These are phyloP conservation scores for Trididemnum clinides DNA, from an alignment of 23 tunicate genomes.

Conservation along the genomic window DNA sequence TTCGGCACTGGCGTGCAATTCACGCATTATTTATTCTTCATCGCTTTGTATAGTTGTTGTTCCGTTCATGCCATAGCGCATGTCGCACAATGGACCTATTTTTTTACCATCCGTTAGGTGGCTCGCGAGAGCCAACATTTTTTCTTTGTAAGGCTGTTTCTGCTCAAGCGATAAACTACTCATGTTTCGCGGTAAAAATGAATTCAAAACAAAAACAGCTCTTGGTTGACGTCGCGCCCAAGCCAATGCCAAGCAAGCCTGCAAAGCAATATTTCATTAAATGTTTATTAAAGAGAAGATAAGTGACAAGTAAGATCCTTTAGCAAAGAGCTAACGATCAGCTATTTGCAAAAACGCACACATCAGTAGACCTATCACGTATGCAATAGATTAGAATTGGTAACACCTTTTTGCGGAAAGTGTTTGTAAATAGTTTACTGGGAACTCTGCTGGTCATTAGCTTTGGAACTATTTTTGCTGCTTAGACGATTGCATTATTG, in stretches of 20 bases:
- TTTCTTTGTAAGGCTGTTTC: constrained; percentile 80
- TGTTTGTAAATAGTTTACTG: too few relatives aligned
- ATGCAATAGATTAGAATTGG: too few relatives aligned
- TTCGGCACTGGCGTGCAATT: too few relatives aligned
- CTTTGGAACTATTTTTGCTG: too few relatives aligned
- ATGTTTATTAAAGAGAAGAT: too few relatives aligned
- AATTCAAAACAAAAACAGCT: constrained; percentile 85
- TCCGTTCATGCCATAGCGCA: constrained; percentile 88
- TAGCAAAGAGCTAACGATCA: too few relatives aligned
- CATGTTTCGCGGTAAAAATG: constrained; percentile 64
- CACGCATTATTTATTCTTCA: neutral
- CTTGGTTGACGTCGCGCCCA: constrained; percentile 86
- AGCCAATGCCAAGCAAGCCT: constrained; percentile 85
- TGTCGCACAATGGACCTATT: constrained; percentile 68
- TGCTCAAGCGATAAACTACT: constrained; percentile 64
- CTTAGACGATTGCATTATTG: too few relatives aligned
- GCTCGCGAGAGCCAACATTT: constrained; percentile 56
- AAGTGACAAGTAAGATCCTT: too few relatives aligned
- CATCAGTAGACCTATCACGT: too few relatives aligned
- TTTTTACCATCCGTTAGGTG: constrained; percentile 67
- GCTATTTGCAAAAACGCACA: too few relatives aligned
- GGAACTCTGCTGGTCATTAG: too few relatives aligned
- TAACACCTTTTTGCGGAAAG: too few relatives aligned
- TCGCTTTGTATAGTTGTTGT: constrained; percentile 37
- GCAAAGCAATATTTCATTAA: neutral